Conservation (phyloP, 1,140 invertebrate genomes). For the Lanistes nyassanus region DNA sequence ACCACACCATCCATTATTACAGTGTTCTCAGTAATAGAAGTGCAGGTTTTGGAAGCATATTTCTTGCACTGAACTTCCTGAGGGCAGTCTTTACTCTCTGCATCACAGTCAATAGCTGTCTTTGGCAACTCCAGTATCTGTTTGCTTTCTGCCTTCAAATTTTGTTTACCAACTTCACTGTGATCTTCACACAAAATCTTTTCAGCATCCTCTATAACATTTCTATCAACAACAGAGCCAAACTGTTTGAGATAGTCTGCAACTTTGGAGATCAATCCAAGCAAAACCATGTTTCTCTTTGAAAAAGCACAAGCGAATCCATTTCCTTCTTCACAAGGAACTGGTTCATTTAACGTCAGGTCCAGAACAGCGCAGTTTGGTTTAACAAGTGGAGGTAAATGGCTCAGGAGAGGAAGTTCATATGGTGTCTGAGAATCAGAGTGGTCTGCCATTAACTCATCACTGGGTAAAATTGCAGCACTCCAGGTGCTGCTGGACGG, state of each 20-base stretch:
- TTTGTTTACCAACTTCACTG: not conserved
- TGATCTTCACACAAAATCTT: not conserved
- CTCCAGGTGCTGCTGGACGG: not conserved
- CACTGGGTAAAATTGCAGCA: not conserved
- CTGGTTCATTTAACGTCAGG: not conserved
- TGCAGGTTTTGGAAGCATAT: no score
- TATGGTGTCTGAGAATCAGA: conserved; percentile 10
- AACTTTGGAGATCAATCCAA: conserved; percentile 11
- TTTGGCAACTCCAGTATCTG: not conserved
- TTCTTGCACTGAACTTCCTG: not conserved
- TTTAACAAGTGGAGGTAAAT: not conserved
- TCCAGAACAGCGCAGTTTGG: conserved; percentile 8
- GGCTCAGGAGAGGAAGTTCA: conserved; percentile 14
- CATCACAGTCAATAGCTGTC: not conserved
- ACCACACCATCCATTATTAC: not conserved
- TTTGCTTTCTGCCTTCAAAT: not conserved
- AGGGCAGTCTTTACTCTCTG: not conserved
- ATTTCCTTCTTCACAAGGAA: not conserved
- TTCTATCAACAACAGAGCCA: not conserved
- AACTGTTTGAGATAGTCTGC: not conserved
- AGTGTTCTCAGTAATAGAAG: not conserved
- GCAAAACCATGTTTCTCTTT: not conserved
- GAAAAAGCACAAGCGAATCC: not conserved
- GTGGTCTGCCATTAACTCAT: not conserved
- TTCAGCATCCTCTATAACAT: conserved; percentile 2